A percentile compares a stretch with the other conserved stretches of the same genome.
Evolutionary conservation across 2,797 vertebrate genomes (phyloP).

Genomic region (Macropodus opercularis): DNA sequence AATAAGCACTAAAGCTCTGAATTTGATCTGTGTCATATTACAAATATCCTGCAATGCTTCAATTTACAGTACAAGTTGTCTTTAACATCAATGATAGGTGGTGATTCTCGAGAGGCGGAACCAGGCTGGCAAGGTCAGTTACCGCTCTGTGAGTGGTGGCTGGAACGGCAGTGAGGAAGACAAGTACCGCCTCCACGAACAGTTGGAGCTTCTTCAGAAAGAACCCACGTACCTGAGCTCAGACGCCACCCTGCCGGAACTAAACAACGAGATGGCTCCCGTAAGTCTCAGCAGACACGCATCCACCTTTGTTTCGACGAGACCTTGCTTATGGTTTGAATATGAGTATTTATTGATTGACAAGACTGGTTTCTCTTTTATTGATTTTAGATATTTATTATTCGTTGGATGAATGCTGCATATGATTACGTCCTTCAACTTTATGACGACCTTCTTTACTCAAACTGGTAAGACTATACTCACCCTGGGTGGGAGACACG

Average conservation of each 20-base stretch:
- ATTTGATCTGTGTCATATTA: slow-evolving; percentile 32
- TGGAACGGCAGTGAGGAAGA: slow-evolving; percentile 94
- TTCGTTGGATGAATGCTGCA: slow-evolving; percentile 88
- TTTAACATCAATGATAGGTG: slow-evolving; percentile 80
- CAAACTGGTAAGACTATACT: slow-evolving; percentile 86
- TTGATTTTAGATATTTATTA: slow-evolving; percentile 85
- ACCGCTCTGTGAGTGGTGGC: slow-evolving; percentile 84
- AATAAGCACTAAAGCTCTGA: slow-evolving; percentile 7
- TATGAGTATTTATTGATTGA: not conserved
- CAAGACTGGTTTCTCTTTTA: slow-evolving; percentile 1
- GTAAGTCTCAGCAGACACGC: slow-evolving; percentile 76
- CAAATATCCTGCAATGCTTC: slow-evolving; percentile 13
- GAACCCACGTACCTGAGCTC: slow-evolving; percentile 87
- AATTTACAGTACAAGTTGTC: slow-evolving; percentile 32
- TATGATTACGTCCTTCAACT: slow-evolving; percentile 86
- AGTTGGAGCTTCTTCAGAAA: slow-evolving; percentile 89
- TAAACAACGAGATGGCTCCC: slow-evolving; percentile 92
- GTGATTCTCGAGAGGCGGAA: slow-evolving; percentile 92
- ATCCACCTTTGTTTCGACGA: not conserved
- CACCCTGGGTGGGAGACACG: not conserved
- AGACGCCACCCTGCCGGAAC: slow-evolving; percentile 86
- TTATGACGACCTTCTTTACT: slow-evolving; percentile 90
- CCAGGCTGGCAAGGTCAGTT: slow-evolving; percentile 84
- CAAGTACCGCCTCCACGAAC: slow-evolving; percentile 86
- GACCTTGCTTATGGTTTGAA: not conserved